Evolutionary conservation across 2,113 vertebrate genomes (phyloP), one percentile per base, ranked within the genome.

Genomic region (Gyps fulvus): DNA sequence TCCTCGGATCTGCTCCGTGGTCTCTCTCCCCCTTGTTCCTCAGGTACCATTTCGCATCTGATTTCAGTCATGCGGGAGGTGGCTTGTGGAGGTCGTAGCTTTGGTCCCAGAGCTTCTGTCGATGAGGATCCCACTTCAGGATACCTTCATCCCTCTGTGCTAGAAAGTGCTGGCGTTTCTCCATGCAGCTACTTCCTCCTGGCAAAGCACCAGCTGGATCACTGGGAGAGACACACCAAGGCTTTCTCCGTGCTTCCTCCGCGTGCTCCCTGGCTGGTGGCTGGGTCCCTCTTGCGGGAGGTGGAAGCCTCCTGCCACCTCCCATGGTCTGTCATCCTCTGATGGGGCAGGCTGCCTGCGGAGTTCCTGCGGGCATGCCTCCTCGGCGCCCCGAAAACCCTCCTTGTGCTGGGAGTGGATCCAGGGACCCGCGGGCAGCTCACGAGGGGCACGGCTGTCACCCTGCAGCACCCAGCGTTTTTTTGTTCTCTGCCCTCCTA

Each of bases 381-480:
- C 57, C 40, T 62, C 1, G 1, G 63, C 8, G 1, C n/a, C 34
- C 57, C 1, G 0, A 52, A 25, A 38, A 8, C 40, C 14, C 19
- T n/a, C 31, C 29, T 31, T 1, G 8, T 2, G 3, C 11, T 42
- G 65, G n/a, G 36, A 52, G 32, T 9, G 58, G 77, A 43, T 52
- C 42, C 1, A 6, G 63, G 58, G 38, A 36, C 31, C n/a, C 2
- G 0, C 0, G 6, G 58, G 79, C 54, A 59, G 57, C 62, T 57
- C 32, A 1, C 0, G 2, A 34, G 42, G 59, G 59, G 3, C 2
- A 4, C 8, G 3, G 26, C 31, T 2, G 3, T 4, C 31, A 14
- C 29, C 25, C 63, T 17, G 34, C 52, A 34, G 54, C 65, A 29
- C 34, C 42, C 29, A 7, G 9, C 31, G 11, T 5, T 23, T 36